Conservation (phyloP, 2,888 invertebrate genomes). For the Phortica magna region DNA sequence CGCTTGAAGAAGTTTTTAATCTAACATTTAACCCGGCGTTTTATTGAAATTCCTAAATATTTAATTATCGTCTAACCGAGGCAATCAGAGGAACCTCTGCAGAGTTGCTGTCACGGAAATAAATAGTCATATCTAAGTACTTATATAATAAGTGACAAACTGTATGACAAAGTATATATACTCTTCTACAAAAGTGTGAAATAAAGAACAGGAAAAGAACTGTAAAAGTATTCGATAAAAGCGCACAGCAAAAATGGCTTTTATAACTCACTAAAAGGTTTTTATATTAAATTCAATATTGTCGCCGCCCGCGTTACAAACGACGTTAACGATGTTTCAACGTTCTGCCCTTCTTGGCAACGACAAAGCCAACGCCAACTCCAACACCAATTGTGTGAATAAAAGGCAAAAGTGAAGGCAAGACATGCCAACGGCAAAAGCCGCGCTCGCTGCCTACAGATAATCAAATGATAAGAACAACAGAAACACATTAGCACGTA, state of each 20-base stretch:
- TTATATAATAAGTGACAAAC: too few relatives aligned
- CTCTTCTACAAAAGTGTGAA: neutral
- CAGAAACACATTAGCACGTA: constrained; percentile 65
- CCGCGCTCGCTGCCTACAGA: constrained; percentile 10
- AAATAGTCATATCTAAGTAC: too few relatives aligned
- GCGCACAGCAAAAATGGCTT: constrained; percentile 27
- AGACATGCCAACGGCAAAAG: neutral
- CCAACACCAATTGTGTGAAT: neutral
- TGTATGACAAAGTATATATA: too few relatives aligned
- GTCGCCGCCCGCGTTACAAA: neutral
- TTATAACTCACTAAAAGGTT: constrained; percentile 30
- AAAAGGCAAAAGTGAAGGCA: neutral
- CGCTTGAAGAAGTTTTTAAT: neutral
- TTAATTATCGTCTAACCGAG: too few relatives aligned
- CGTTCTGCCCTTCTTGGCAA: neutral
- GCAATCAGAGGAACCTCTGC: too few relatives aligned
- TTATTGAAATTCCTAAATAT: too few relatives aligned
- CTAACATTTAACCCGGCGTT: neutral
- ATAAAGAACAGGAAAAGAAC: constrained; percentile 40
- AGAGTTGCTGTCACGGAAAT: too few relatives aligned
- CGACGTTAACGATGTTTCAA: constrained; percentile 41
- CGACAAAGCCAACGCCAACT: neutral
- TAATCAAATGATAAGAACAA: constrained; percentile 62
- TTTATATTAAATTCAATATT: constrained; percentile 63
- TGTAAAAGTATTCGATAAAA: constrained; percentile 16